Evolutionary conservation across 2,113 vertebrate species (phyloP), one percentile per base, ranked within the genome.

Genomic region (Coptodon rendalli): DNA sequence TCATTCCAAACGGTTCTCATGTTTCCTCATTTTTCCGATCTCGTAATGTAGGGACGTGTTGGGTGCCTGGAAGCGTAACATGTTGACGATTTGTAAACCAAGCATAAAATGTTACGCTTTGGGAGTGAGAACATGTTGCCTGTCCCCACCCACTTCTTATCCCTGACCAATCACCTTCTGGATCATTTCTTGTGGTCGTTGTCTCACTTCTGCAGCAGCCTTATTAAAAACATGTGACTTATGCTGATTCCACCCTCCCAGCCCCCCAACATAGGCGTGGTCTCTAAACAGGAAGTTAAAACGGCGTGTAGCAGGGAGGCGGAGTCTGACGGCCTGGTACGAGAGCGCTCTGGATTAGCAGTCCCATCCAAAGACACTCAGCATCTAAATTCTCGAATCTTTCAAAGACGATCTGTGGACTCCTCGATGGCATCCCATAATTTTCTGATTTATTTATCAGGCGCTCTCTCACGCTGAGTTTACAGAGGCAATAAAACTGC

Each of bases 31-130:
- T 34, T 34, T 34, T 34, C 34, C 34, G 3, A 8, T 8, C 50
- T 52, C 0, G 17, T 52, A 17, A 50, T 17, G 1, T 19, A 3
- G 50, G 50, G 50, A 9, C 8, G 5, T 52, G 8, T 52, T 0
- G 0, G 50, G 17, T 9, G 17, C 50, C 50, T n/a, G 50, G 50
- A 52, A 52, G 50, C 19, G 2, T n/a, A 9, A 53, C 19, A 52
- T 52, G 9, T 9, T 19, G 9, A 52, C 8, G 1, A n/a, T 52
- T 52, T 52, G 50, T 52, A 9, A 19, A 52, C 50, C 48, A 9
- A 52, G 34, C 34, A 34, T 34, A 34, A 34, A 34, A 36, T 36
- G 34, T 31, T 31, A 31, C 31, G 6, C 29, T 31, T 31, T 31
- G 31, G 31, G 31, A 31, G 48, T 2, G 2, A 52, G 17, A 2